A percentile compares a stretch with the other conserved stretches of the same genome.
Evolutionary conservation across 2,113 vertebrate genomes (phyloP).

Genomic region (Carettochelys insculpta): DNA sequence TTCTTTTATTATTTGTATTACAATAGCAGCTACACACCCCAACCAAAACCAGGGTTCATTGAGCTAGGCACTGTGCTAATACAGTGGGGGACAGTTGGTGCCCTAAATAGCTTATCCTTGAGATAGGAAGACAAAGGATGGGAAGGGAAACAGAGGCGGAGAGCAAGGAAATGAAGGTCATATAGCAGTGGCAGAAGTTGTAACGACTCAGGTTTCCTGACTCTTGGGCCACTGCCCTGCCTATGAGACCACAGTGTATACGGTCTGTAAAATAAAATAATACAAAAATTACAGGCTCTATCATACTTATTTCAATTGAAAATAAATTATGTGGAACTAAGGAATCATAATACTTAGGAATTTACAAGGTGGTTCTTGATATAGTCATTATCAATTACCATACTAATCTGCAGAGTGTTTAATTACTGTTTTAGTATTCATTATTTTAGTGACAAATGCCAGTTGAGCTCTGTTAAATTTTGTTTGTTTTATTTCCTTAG

Average conservation of each 20-base stretch:
- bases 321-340: constrained; percentile 7
- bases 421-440: constrained; percentile 46
- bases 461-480: constrained; percentile 42
- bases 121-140: neutral
- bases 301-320: neutral
- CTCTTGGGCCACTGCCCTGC: neutral
- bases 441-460: constrained; percentile 48
- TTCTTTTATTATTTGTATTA: neutral
- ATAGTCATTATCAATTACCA: constrained; percentile 23
- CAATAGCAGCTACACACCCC: accelerated
- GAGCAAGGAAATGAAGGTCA: neutral
- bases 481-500: constrained; percentile 49
- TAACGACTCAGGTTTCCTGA: neutral
- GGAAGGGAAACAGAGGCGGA: neutral
- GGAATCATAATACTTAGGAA: neutral
- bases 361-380: constrained; percentile 15
- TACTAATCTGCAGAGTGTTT: neutral
- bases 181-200: neutral
- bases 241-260: accelerated
- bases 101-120: neutral
- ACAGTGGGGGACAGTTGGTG: neutral
- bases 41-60: neutral
- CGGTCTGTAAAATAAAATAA: neutral
- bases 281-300: neutral
- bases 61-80: neutral